Base-by-base conservation (phyloP, 2,888 invertebrate genomes). In the Auanema freiburgensis region DNA sequence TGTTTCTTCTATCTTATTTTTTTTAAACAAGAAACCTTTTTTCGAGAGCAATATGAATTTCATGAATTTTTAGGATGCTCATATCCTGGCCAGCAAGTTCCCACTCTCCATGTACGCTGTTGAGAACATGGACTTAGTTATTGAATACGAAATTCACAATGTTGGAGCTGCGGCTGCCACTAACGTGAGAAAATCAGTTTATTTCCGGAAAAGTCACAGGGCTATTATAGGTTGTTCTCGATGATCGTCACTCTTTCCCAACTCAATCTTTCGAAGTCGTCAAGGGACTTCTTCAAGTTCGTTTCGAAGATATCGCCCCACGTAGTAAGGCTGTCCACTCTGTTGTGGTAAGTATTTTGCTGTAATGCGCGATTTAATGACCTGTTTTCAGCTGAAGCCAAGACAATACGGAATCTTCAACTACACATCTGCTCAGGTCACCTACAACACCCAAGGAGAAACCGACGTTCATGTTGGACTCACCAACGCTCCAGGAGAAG, bases 21-120 rank as follows among this genome's bases (percentile, higher is more conserved):
- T 33, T 8, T 3, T 33, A 5, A 33, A 33, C 33, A 8, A 8
- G 8, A 33, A 33, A 33, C 8, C 33, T 33, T 33, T 33, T 33
- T 33, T 8, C 8, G 3, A 5, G 33, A 33, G 8, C 8, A 33
- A 33, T 8, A 33, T 5, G 4, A 33, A 33, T 33, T 8, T 33
- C 33, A 49, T 57, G 11, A 43, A 49, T n/a, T 52, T 66, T 53
- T 40, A 72, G 70, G 67, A 70, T 59, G 94, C 95, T 21, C 89
- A 91, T 79, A 87, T 97, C 55, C 87, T 97, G 68, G 90, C 93
- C 24, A 92, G 92, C 11, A 97, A 97, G 86, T 92, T 92, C 86
- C 91, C 97, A 80, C 88, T 95, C 66, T 97, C 97, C 85, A 92
- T 92, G 86, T 96, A 93, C 84, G 87, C 97, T 69, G 96, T 98